Conservation (phyloP, 1,140 invertebrate species). For the Scaptomyza graminum region DNA sequence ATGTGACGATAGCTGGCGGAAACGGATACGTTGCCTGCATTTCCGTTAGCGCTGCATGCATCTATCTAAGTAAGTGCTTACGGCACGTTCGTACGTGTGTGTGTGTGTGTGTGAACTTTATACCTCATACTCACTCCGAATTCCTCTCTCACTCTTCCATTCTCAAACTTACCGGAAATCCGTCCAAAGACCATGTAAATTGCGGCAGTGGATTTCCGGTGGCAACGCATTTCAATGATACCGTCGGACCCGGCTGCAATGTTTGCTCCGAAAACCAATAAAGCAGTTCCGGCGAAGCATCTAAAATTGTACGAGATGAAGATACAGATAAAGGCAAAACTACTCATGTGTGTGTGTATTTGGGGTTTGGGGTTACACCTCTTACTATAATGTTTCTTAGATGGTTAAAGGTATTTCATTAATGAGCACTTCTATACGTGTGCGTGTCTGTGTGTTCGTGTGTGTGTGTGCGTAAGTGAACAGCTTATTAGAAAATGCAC, state of each 20-base stretch:
- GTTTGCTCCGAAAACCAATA: slow-evolving; percentile 96
- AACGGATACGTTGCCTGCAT: slow-evolving; percentile 70
- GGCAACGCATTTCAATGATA: slow-evolving; percentile 95
- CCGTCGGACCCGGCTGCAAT: slow-evolving; percentile 92
- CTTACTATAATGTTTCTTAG: background rate
- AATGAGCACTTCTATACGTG: slow-evolving; percentile 18
- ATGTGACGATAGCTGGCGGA: slow-evolving; percentile 46
- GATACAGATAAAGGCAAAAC: slow-evolving; percentile 3
- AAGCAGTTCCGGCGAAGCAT: slow-evolving; percentile 92
- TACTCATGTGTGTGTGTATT: background rate
- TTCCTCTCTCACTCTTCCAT: background rate
- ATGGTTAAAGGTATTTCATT: slow-evolving; percentile 14
- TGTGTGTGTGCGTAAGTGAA: background rate
- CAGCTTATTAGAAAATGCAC: background rate
- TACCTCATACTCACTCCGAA: background rate
- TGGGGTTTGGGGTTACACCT: background rate
- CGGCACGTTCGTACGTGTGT: slow-evolving; percentile 13
- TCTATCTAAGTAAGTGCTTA: slow-evolving; percentile 43
- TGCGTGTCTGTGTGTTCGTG: slow-evolving; percentile 5
- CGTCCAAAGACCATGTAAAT: slow-evolving; percentile 94
- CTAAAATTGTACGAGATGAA: slow-evolving; percentile 84
- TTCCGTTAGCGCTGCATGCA: slow-evolving; percentile 49
- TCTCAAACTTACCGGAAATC: slow-evolving; percentile 88
- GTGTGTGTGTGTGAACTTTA: slow-evolving; percentile 37
- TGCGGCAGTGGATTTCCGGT: slow-evolving; percentile 95